These are phyloP conservation scores for Cercocebus atys DNA, from an alignment of 2,113 vertebrate species.

Conservation along the genomic window DNA sequence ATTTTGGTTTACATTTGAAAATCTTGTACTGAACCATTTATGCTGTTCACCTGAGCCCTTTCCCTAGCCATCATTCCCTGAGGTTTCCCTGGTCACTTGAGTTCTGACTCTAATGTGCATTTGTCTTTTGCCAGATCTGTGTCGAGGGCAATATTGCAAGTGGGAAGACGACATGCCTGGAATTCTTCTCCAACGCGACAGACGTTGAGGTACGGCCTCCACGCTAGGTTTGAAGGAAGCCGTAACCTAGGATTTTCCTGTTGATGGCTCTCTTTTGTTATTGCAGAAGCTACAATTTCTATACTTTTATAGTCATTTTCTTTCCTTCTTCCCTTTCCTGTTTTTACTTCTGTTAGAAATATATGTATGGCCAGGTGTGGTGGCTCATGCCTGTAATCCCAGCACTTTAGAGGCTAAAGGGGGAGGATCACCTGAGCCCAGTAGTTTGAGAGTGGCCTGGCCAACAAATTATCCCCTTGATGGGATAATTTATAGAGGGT, in stretches of 20 bases:
- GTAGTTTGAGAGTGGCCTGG: too few species aligned
- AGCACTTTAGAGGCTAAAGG: too few species aligned
- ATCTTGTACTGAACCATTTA: not conserved
- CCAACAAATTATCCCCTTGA: not conserved
- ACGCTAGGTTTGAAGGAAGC: not conserved
- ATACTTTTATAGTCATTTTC: not conserved
- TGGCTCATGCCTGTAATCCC: too few species aligned
- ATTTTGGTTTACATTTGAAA: not conserved
- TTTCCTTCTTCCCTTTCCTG: not conserved
- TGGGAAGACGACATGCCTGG: slow-evolving; percentile 96
- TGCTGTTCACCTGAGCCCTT: not conserved
- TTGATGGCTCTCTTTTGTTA: not conserved
- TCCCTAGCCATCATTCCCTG: not conserved
- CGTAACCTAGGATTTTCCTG: not conserved
- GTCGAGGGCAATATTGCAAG: slow-evolving; percentile 97
- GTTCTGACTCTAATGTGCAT: not conserved
- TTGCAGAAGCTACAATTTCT: not conserved
- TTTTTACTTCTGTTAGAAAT: not conserved
- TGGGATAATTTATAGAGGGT: not conserved
- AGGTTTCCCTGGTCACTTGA: not conserved
- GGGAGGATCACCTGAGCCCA: too few species aligned
- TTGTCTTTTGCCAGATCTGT: slow-evolving; percentile 88
- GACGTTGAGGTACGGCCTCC: slow-evolving; percentile 88
- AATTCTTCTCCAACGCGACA: slow-evolving; percentile 91
- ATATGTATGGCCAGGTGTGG: too few species aligned